phyloP scores from a whole-genome alignment of 1,140 invertebrate species.

The Diabrotica undecimpunctata region DNA sequence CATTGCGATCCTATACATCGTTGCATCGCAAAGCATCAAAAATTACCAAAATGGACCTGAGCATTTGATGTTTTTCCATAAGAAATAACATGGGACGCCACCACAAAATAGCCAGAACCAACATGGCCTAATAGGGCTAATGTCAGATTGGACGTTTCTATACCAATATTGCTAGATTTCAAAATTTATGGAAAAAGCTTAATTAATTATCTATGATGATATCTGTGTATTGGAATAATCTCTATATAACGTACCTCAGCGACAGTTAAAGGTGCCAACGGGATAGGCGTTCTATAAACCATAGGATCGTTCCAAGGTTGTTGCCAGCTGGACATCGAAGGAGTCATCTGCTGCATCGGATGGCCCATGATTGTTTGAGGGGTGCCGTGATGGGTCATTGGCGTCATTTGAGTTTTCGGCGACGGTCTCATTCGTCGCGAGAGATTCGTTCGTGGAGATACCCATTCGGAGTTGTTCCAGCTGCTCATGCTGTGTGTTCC shows the following conservation, averaged over 20 bases:
- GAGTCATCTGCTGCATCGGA: constrained; percentile 18
- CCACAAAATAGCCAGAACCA: too few relatives aligned
- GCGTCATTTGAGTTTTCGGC: constrained; percentile 8
- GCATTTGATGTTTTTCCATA: too few relatives aligned
- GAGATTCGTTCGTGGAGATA: constrained; percentile 12
- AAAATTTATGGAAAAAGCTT: too few relatives aligned
- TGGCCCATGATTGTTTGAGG: constrained; percentile 14
- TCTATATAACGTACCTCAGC: constrained; percentile 9
- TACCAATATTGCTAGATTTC: too few relatives aligned
- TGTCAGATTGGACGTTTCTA: too few relatives aligned
- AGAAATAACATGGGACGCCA: too few relatives aligned
- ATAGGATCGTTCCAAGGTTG: constrained; percentile 16
- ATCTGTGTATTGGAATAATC: too few relatives aligned
- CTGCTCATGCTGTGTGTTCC: constrained; percentile 9
- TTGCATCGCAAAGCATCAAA: too few relatives aligned
- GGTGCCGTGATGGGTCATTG: constrained; percentile 1
- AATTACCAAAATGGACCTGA: too few relatives aligned
- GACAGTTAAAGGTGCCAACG: constrained; percentile 27
- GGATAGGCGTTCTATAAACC: constrained; percentile 13
- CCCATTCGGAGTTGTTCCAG: constrained; percentile 11
- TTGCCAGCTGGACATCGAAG: constrained; percentile 9
- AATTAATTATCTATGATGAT: too few relatives aligned
- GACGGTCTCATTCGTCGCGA: constrained; percentile 9
- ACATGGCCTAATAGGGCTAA: too few relatives aligned
- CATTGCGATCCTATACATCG: too few relatives aligned